Conservation (phyloP, 2,888 invertebrate genomes). For the Callyntrura sp. region DNA sequence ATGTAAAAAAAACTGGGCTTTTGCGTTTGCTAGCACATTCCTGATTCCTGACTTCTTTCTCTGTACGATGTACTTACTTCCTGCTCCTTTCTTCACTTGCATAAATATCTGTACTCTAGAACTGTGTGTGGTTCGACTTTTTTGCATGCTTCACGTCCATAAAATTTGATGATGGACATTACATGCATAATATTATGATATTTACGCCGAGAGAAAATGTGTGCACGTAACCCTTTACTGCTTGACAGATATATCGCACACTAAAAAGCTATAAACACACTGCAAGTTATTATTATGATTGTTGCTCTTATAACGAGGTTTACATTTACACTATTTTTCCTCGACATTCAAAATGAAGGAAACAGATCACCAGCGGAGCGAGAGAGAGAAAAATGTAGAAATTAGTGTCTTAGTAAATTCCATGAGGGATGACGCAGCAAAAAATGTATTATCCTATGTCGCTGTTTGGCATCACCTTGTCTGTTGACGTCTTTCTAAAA, state of each 20-base stretch:
- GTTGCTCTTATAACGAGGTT: not conserved
- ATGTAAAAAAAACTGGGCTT: not conserved
- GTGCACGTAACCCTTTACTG: not conserved
- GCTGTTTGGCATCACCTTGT: constrained; percentile 48
- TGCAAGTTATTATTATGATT: not conserved
- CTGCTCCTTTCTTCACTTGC: constrained; percentile 42
- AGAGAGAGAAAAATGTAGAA: not conserved
- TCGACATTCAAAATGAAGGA: not conserved
- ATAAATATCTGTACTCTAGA: constrained; percentile 5
- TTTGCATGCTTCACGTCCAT: constrained; percentile 21
- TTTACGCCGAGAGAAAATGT: not conserved
- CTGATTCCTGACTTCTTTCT: not conserved
- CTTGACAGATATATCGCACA: not conserved
- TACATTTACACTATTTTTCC: not conserved
- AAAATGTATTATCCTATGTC: not conserved
- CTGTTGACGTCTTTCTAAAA: not conserved
- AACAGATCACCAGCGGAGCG: not conserved
- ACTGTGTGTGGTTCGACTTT: not conserved
- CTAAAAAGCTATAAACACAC: not conserved
- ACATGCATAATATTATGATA: not conserved
- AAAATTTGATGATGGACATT: constrained; percentile 26
- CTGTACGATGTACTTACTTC: not conserved
- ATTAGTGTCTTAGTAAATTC: no score
- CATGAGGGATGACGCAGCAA: no score
- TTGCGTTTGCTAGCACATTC: constrained; percentile 19